Base-by-base conservation (phyloP, 2,888 invertebrate species). In the Chorisops tibialis region DNA sequence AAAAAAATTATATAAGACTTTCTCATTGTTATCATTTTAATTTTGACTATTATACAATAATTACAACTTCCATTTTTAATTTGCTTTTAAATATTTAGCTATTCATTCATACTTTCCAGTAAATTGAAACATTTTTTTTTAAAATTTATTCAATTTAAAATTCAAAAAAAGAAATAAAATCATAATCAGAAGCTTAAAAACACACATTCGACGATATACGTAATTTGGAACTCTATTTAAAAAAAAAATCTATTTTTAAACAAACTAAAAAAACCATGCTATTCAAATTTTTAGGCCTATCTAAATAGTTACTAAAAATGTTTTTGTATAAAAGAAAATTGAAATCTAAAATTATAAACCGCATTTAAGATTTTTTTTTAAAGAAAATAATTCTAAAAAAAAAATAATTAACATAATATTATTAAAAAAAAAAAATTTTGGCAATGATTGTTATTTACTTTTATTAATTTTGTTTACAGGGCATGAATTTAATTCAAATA, bases 151-250 rank as follows among this genome's bases (percentile, higher is more conserved):
- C 37, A 37, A 37, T 9, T 7, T 9, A n/a, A 49, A 49, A 24
- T 24, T 49, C 5, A 24, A 12, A 5, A 11, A 49, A 49, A 49
- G 4, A 14, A 49, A 60, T 30, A 45, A 51, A 51, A 43, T 30
- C 30, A 50, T 43, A 50, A 50, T 59, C 47, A 59, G 59, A 59
- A 59, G 48, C 59, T 59, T 59, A 59, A 38, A 59, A 16, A 24
- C 30, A 58, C 45, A 47, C 47, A 61, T 54, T 62, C 52, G 59
- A 69, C 68, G 69, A 69, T 69, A 69, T 69, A 69, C 69, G 69
- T 69, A 69, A 69, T 68, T 66, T 63, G 65, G 64, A 64, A 67
- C 65, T 67, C 66, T 67, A 63, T 67, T 48, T 48, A 21, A 47
- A 18, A 43, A 52, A 41, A 35, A 37, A 47, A 45, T 49, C 35